Evolutionary conservation across 2,797 vertebrate genomes (phyloP).

Genomic region (Orientallactaga sibirica): DNA sequence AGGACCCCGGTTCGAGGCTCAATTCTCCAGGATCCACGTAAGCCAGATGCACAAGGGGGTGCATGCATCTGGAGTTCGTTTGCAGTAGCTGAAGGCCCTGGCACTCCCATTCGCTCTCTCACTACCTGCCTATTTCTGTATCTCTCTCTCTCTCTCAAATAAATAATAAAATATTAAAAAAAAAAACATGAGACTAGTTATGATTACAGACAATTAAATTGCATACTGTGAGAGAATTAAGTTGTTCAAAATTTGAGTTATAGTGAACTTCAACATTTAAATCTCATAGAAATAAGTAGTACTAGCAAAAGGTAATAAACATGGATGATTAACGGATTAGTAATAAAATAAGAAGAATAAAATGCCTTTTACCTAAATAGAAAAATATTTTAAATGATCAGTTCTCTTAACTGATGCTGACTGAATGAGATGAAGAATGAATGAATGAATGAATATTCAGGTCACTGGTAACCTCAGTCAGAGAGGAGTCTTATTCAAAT

Average conservation of each 20-base stretch:
- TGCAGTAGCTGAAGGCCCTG: too few relatives aligned
- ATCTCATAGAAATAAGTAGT: neutral
- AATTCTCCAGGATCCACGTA: too few relatives aligned
- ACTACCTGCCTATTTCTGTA: too few relatives aligned
- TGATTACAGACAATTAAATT: neutral
- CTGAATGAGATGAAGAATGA: conserved; percentile 40
- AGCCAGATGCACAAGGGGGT: too few relatives aligned
- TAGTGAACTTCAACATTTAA: neutral
- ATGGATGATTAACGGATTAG: neutral
- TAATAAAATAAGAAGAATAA: neutral
- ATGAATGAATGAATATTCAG: neutral
- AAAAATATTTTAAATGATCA: conserved; percentile 18
- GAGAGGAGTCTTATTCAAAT: too few relatives aligned
- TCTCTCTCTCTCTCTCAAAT: too few relatives aligned
- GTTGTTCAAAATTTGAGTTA: neutral
- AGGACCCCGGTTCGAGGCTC: too few relatives aligned
- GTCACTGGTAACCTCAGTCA: neutral
- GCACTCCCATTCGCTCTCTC: too few relatives aligned
- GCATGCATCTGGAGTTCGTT: too few relatives aligned
- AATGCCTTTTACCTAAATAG: neutral
- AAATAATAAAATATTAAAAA: too few relatives aligned
- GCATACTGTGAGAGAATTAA: neutral
- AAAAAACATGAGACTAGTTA: neutral
- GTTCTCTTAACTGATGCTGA: conserved; percentile 49
- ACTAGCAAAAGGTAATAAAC: neutral